Evolutionary conservation across 1,140 invertebrate genomes (phyloP).

Genomic region (Wiebesia pumilae): DNA sequence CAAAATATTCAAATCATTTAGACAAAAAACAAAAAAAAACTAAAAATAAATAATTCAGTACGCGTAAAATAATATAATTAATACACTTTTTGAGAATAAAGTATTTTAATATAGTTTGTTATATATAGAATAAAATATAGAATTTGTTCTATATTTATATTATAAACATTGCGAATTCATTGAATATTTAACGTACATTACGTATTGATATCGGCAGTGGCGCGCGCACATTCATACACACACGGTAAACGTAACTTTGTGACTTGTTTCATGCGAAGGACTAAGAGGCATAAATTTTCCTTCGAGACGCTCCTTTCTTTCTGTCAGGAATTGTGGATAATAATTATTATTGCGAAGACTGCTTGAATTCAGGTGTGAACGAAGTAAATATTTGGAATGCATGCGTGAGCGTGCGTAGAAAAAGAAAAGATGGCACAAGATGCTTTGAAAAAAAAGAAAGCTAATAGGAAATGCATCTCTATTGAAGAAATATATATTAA

Average conservation of each 20-base stretch:
- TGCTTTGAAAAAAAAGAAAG: neutral
- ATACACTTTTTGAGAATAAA: too few relatives aligned
- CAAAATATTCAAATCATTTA: too few relatives aligned
- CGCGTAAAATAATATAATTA: too few relatives aligned
- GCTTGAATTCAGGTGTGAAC: conserved; percentile 28
- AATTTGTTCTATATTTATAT: too few relatives aligned
- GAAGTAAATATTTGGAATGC: neutral
- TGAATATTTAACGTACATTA: neutral
- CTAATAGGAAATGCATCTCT: neutral
- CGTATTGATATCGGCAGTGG: neutral
- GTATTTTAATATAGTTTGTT: too few relatives aligned
- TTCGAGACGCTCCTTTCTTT: conserved; percentile 45
- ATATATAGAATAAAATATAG: too few relatives aligned
- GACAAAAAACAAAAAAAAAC: too few relatives aligned
- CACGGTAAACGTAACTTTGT: neutral
- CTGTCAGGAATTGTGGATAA: conserved; percentile 44
- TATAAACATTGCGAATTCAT: too few relatives aligned
- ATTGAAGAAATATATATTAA: too few relatives aligned
- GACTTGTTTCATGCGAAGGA: conserved; percentile 18
- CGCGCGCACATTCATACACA: neutral
- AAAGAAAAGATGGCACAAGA: too few relatives aligned
- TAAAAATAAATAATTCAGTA: too few relatives aligned
- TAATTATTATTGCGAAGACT: conserved; percentile 34
- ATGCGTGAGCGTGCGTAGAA: neutral
- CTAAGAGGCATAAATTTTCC: conserved; percentile 39